Conservation (phyloP, 2,888 invertebrate genomes). For the Coenonympha glycerion region DNA sequence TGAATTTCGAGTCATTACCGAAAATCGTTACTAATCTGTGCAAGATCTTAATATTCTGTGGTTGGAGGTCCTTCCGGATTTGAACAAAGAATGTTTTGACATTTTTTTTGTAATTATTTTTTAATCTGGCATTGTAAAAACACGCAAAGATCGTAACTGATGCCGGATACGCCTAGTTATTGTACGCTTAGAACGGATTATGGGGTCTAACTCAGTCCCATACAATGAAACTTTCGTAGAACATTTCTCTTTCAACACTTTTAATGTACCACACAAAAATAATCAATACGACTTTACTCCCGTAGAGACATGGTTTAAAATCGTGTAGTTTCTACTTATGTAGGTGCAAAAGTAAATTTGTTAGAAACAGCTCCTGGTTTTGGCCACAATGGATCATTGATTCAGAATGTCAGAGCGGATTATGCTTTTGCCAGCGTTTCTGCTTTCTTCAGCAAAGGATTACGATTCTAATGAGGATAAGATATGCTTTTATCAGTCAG, state of each 20-base stretch:
- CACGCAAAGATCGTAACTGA: conserved; percentile 54
- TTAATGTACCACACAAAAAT: neutral
- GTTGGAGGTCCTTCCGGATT: conserved; percentile 63
- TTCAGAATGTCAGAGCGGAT: conserved; percentile 56
- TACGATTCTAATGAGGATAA: conserved; percentile 58
- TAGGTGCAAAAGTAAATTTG: conserved; percentile 1
- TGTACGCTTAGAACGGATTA: conserved; percentile 41
- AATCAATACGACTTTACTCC: conserved; percentile 1
- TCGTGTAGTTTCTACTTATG: conserved; percentile 4
- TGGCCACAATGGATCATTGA: conserved; percentile 37
- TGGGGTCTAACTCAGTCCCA: conserved; percentile 33
- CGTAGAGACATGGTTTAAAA: conserved; percentile 11
- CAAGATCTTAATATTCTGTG: conserved; percentile 24
- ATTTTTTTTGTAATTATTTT: conserved; percentile 40
- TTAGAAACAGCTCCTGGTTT: conserved; percentile 32
- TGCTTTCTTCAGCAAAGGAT: conserved; percentile 47
- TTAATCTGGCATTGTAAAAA: conserved; percentile 36
- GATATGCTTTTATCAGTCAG: conserved; percentile 31
- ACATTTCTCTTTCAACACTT: conserved; percentile 18
- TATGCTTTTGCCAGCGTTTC: conserved; percentile 37
- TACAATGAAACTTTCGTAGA: conserved; percentile 36
- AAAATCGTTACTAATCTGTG: conserved; percentile 24
- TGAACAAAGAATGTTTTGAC: conserved; percentile 55
- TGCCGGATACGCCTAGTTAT: conserved; percentile 57
- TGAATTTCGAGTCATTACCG: conserved; percentile 27